Base-by-base conservation (phyloP, 2,113 vertebrate species). In the Benitochromis conjunctus region DNA sequence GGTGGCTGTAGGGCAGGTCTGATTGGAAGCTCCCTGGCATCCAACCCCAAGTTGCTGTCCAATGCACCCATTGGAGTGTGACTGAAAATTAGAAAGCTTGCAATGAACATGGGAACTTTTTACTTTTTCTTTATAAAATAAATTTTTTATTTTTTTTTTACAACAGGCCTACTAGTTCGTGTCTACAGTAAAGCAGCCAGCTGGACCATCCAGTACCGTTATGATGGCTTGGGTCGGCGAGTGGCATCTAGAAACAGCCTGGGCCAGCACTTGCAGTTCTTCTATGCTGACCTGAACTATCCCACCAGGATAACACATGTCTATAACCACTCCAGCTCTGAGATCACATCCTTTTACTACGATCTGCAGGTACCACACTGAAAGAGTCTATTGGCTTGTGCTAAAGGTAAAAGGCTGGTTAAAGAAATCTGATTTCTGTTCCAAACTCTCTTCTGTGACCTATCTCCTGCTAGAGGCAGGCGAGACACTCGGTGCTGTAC, bases 181-280 rank as follows among this genome's bases (percentile, higher is more conserved):
- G 98, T 99, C 5, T 99, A 99, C 86, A 99, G 99, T 92, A 99
- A 99, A 95, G 98, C 97, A 51, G 97, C 97, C 2, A 98, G 98
- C 55, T 99, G 99, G 99, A 99, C 97, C 0, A 98, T 99, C 81
- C 97, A 98, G 92, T 99, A 99, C 84, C 98, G 98, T 2, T 99
- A 99, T 0, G 99, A 99, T 2, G 99, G 99, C 51, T 94, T 99
- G 24, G 98, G 99, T 3, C 95, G 99, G 29, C 97, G 99, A 0
- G 98, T 99, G 26, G 98, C 98, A 0, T 98, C 95, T 78, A 97
- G 98, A 85, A 99, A 97, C 81, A 99, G 97, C 81, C 96, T 98
- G n/a, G 98, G 98, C 0, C 98, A 99, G 90, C 98, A 99, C 69
- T 96, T 99, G 74, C 99, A 99, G 95, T 99, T 99, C 91, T 99